Conservation (phyloP, 2,113 vertebrate genomes). For the Phoenicopterus ruber region DNA sequence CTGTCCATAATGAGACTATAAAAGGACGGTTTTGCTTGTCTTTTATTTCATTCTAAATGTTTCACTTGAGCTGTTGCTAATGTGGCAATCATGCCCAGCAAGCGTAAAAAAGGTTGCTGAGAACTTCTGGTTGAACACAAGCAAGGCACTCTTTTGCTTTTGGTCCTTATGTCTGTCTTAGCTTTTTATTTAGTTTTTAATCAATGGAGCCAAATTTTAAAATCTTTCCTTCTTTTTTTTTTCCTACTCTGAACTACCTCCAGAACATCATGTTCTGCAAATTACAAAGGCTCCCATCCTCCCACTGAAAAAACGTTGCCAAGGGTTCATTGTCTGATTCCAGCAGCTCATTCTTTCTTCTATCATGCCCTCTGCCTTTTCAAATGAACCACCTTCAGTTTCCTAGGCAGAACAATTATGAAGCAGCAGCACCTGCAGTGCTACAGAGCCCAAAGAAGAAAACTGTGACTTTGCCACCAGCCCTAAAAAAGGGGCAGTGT, state of each 20-base stretch:
- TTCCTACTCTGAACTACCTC: background rate
- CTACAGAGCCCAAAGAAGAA: background rate
- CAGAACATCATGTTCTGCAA: background rate
- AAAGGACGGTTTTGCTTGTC: background rate
- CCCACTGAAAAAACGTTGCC: background rate
- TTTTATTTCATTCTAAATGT: background rate
- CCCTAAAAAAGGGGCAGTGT: background rate
- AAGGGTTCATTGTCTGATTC: background rate
- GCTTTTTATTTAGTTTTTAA: constrained; percentile 10
- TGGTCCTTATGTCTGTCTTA: background rate
- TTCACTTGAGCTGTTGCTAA: background rate
- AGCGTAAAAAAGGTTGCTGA: background rate
- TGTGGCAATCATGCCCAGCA: background rate
- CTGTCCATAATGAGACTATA: background rate
- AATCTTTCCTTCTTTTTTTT: background rate
- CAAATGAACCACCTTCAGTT: background rate
- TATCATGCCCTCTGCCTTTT: background rate
- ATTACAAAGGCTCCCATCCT: background rate
- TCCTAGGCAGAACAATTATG: background rate
- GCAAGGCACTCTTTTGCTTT: background rate
- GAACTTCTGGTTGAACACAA: background rate
- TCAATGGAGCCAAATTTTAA: background rate
- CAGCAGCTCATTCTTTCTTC: background rate
- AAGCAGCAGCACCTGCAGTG: background rate
- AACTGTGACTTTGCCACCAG: background rate